Percentiles rank a stretch among this genome's conserved stretches.
phyloP scores from a whole-genome alignment of 2,113 vertebrate species.

The Xenus cinereus region DNA sequence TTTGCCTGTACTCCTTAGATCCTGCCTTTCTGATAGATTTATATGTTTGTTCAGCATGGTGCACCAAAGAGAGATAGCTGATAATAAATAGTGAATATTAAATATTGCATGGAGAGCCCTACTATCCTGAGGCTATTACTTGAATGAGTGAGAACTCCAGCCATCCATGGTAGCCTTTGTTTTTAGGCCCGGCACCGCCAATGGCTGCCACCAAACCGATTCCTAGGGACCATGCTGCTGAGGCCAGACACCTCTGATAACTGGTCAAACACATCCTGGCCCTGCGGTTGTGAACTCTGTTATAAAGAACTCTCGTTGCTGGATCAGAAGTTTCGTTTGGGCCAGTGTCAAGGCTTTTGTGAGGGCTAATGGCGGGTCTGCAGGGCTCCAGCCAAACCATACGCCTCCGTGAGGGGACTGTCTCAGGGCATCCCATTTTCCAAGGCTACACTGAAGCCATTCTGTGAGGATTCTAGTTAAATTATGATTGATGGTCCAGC shows the following conservation, averaged over 20 bases:
- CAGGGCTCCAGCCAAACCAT: neutral
- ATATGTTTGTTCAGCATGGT: neutral
- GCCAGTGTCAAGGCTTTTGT: neutral
- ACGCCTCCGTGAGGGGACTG: fast-evolving
- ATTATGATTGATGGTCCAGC: neutral
- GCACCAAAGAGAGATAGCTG: neutral
- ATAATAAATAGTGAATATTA: neutral
- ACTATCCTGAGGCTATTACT: neutral
- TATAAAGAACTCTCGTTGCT: fast-evolving
- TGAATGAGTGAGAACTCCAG: neutral
- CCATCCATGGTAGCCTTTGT: neutral
- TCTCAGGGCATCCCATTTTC: neutral
- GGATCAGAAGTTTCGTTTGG: neutral
- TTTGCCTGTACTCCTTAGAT: neutral
- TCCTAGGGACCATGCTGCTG: neutral
- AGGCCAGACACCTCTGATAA: neutral
- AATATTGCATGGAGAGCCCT: neutral
- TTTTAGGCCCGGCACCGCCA: neutral
- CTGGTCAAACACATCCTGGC: fast-evolving
- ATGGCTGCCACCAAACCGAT: fast-evolving
- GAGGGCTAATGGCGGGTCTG: fast-evolving
- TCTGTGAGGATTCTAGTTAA: neutral
- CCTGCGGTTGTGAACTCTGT: neutral
- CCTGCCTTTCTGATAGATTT: neutral
- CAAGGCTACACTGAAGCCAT: neutral